Base-by-base conservation (phyloP, 2,888 invertebrate species). In the Andrena marginata region DNA sequence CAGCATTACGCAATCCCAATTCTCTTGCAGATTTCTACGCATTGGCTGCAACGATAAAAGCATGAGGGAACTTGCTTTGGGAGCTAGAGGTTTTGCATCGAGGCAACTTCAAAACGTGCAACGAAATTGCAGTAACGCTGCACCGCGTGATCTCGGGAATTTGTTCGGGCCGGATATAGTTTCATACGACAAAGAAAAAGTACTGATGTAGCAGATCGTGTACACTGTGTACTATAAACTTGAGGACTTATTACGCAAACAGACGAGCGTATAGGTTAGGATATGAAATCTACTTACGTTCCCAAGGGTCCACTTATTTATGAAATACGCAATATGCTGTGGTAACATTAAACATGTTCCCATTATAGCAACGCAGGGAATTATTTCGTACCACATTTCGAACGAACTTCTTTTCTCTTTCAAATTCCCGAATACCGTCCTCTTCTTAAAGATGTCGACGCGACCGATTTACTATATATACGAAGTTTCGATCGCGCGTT, bases 351-450 rank as follows among this genome's bases (percentile, higher is more conserved):
- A 0, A 0, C 33, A 20, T 1, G 5, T n/a, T 0, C 5, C 64
- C 13, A 92, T 83, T 42, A 93, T 84, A 0, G 54, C 1, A 3
- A 85, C 6, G 0, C 89, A 5, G 16, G 92, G 90, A 33, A 93
- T 0, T 26, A 80, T 49, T 20, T 92, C 92, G 42, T 87, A 91
- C 93, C 93, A 93, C 93, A 93, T 93, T 80, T 81, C 85, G 42
- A 54, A 54, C 7, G 0, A 63, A 33, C 49, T 35, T 49, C 48
- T 20, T 35, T 71, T 29, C 5, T 16, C 1, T 2, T 13, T 1
- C 13, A n/a, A 51, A 69, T 29, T 2, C 33, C 4, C 5, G 2
- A 31, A 2, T 2, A 2, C 8, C 2, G 8, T 60, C 35, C 10
- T 10, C 51, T 13, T 1, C 4, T 54, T 0, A 2, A 23, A 10